Percentiles rank a stretch among this genome's conserved stretches.
Conservation (phyloP, 2,888 invertebrate species). For the Pycnomerus fuliginosus region DNA sequence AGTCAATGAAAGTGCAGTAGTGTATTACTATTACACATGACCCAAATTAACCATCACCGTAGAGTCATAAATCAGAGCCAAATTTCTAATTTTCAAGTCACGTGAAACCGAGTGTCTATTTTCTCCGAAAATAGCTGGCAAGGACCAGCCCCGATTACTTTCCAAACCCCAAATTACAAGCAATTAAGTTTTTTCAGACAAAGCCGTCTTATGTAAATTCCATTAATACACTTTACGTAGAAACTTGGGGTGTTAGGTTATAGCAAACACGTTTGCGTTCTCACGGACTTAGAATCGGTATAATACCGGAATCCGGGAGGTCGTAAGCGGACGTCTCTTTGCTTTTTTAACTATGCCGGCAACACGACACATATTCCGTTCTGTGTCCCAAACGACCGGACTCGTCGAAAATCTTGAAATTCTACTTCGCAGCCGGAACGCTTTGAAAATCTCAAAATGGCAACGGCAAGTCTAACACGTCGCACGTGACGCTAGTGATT, state of each 20-base stretch:
- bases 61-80: too few relatives aligned
- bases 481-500: slow-evolving; percentile 25
- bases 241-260: slow-evolving; percentile 24
- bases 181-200: slow-evolving; percentile 12
- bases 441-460: slow-evolving; percentile 27
- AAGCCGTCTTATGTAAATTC: slow-evolving; percentile 17
- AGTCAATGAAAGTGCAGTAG: too few relatives aligned
- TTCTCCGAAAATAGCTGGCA: too few relatives aligned
- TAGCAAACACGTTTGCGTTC: slow-evolving; percentile 32
- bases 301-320: slow-evolving; percentile 30
- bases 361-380: slow-evolving; percentile 24
- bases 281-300: slow-evolving; percentile 34
- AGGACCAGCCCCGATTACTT: too few relatives aligned
- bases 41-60: too few relatives aligned
- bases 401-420: slow-evolving; percentile 28
- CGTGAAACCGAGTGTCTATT: too few relatives aligned
- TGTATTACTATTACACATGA: too few relatives aligned
- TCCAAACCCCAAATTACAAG: slow-evolving; percentile 11
- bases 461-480: slow-evolving; percentile 13
- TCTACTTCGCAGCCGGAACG: slow-evolving; percentile 29
- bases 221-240: slow-evolving; percentile 15
- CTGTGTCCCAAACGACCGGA: slow-evolving; percentile 15
- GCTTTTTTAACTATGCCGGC: slow-evolving; percentile 23
- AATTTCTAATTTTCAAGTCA: too few relatives aligned
- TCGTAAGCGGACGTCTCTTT: slow-evolving; percentile 19